Evolutionary conservation across 1,140 invertebrate species (phyloP), one percentile per base, ranked within the genome.

Genomic region (Eupristina koningsbergeri): DNA sequence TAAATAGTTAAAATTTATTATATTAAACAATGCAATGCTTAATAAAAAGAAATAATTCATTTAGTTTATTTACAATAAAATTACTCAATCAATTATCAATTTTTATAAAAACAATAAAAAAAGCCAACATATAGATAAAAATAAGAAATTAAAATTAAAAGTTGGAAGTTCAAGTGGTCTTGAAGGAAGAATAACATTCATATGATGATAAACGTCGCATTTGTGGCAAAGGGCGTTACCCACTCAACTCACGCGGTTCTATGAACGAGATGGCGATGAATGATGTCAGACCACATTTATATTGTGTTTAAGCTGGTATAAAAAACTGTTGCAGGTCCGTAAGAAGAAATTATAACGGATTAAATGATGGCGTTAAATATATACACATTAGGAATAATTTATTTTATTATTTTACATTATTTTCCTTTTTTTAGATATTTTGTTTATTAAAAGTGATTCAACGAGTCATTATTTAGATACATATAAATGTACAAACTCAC

Each of bases 241-340:
- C 67, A 50, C 34, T 58, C 41, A 9, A 76, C 39, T 76, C 67
- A 69, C 69, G 9, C 67, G 15, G 19, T 41, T 61, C 64, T 71
- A 76, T 77, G 61, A 71, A 58, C 61, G 31, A 26, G 58, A 22
- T 17, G 39, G 47, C 64, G 83, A 63, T 84, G 83, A 84, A 63
- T 84, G 83, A 84, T 84, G 75, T 84, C 83, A 84, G 76, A 80
- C 58, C 22, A 31, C 36, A 64, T 82, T 85, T 86, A 80, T 86
- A 85, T 85, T 75, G 78, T 85, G 86, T 85, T 78, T 71, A 58
- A 64, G 69, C 71, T 36, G 53, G 50, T 67, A 83, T 29, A 64
- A n/a, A n/a, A 84, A 73, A 69, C 39, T 47, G 71, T 22, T 75
- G 19, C 75, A 80, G 83, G 82, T 67, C 61, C 67, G 58, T 82